These are phyloP conservation scores for Papilio demoleus DNA, from an alignment of 2,888 invertebrate species.

Conservation along the genomic window DNA sequence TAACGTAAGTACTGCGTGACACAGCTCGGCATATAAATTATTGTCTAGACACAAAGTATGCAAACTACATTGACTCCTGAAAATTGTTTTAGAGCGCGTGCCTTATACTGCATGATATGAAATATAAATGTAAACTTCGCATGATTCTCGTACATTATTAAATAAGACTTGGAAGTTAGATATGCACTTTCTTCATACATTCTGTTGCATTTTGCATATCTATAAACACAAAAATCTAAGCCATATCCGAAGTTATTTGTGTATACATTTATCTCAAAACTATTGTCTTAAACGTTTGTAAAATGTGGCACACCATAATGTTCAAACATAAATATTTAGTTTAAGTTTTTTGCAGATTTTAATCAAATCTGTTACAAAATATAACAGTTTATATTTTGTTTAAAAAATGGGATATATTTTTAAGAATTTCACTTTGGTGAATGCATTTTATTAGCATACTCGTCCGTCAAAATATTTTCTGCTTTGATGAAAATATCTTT, in stretches of 20 bases:
- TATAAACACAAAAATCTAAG: no score
- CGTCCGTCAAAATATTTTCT: constrained; percentile 25
- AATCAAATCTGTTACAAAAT: neutral
- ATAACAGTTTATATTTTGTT: neutral
- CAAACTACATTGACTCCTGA: constrained; percentile 46
- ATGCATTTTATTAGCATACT: constrained; percentile 17
- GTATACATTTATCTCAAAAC: no score
- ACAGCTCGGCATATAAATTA: constrained; percentile 53
- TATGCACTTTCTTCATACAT: neutral
- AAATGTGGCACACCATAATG: no score
- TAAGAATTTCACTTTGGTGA: constrained; percentile 10
- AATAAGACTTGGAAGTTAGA: neutral
- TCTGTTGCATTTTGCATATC: neutral
- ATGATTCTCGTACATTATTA: neutral
- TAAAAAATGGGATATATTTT: constrained; percentile 10
- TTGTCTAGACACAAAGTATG: constrained; percentile 43
- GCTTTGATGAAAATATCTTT: constrained; percentile 44
- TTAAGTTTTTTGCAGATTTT: neutral
- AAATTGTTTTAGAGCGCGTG: constrained; percentile 26
- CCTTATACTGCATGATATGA: constrained; percentile 14
- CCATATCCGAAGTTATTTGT: neutral
- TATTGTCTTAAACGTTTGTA: no score
- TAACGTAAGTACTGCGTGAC: constrained; percentile 62
- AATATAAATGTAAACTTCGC: constrained; percentile 1
- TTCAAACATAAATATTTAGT: no score